phyloP scores from a whole-genome alignment of 2,888 invertebrate genomes.

The Molorchus minor region DNA sequence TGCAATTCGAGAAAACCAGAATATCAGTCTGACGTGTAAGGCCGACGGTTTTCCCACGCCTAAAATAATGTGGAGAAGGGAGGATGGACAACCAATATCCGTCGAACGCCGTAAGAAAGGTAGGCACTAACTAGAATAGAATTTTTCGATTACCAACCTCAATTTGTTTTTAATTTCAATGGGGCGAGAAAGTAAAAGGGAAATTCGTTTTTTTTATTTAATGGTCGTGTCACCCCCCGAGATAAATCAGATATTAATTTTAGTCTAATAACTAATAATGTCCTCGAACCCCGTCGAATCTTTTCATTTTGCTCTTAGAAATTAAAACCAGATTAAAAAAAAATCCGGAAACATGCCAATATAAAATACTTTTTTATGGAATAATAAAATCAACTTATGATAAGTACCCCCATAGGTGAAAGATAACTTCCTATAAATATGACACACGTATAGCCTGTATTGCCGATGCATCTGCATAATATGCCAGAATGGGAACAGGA shows the following conservation, averaged over 20 bases:
- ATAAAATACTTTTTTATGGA: too few relatives aligned
- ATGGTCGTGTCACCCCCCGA: too few relatives aligned
- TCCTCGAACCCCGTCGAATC: too few relatives aligned
- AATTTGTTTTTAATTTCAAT: constrained; percentile 1
- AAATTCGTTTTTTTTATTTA: constrained; percentile 11
- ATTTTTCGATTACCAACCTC: neutral
- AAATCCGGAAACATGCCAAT: too few relatives aligned
- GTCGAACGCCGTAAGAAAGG: constrained; percentile 89
- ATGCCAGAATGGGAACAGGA: neutral
- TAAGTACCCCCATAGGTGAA: too few relatives aligned
- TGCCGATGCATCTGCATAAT: constrained; percentile 11
- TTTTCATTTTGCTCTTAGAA: too few relatives aligned
- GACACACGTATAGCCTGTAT: too few relatives aligned
- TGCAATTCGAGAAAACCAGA: constrained; percentile 92
- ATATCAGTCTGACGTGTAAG: constrained; percentile 90
- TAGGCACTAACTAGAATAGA: constrained; percentile 59
- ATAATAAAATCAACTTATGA: too few relatives aligned
- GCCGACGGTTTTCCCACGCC: constrained; percentile 92
- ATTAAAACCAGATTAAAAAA: too few relatives aligned
- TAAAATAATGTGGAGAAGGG: constrained; percentile 92
- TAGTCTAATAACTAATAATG: too few relatives aligned
- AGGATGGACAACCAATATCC: constrained; percentile 87
- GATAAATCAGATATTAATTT: too few relatives aligned
- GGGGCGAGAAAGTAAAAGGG: neutral
- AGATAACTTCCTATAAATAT: too few relatives aligned